Evolutionary conservation across 2,113 vertebrate species (phyloP).

Genomic region (Terrapene triunguis): DNA sequence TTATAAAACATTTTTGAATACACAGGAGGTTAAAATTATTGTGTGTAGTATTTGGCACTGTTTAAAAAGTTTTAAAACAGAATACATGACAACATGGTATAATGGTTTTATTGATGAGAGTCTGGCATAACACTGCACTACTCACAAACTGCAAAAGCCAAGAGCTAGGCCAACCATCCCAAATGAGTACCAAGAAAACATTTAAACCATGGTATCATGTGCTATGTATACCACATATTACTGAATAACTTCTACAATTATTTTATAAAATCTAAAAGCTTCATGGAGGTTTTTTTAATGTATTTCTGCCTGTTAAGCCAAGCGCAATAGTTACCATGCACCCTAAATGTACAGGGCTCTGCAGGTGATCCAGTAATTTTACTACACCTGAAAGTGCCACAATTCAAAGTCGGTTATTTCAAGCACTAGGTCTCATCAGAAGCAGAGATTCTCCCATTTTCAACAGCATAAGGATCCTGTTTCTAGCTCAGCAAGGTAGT

Average conservation of each 20-base stretch:
- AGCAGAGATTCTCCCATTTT: neutral
- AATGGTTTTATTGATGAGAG: neutral
- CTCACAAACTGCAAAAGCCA: neutral
- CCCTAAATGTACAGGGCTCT: neutral
- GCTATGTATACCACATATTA: neutral
- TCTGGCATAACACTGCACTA: neutral
- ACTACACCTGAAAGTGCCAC: neutral
- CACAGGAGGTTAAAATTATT: too few species aligned
- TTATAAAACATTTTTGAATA: neutral
- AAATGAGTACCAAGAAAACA: neutral
- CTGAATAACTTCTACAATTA: neutral
- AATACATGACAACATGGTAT: neutral
- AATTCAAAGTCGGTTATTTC: neutral
- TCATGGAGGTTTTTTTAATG: neutral
- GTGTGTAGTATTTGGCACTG: neutral
- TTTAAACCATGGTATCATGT: neutral
- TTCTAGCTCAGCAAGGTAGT: neutral
- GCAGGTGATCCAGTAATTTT: neutral
- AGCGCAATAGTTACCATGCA: neutral
- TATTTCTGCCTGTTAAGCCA: neutral
- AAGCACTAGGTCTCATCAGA: neutral
- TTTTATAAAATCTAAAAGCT: neutral
- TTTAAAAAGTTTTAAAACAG: neutral
- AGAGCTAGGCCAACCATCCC: neutral
- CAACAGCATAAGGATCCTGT: neutral